phyloP scores from a whole-genome alignment of 2,797 vertebrate species.

The Odontamblyopus rebecca region DNA sequence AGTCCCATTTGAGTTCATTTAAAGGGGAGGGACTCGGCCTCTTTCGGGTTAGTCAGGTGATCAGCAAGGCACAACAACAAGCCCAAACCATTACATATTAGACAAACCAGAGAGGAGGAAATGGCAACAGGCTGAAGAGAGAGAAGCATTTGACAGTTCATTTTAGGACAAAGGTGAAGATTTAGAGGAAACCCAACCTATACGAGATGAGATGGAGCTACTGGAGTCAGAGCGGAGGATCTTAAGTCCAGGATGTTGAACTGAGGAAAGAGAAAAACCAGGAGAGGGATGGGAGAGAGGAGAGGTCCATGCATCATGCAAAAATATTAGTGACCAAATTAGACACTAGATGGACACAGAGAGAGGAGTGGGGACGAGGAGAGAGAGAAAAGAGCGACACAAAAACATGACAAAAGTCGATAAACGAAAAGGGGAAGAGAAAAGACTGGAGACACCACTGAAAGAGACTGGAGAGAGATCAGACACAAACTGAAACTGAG shows the following conservation, averaged over 20 bases:
- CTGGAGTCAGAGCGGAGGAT: constrained; percentile 94
- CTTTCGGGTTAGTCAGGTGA: constrained; percentile 62
- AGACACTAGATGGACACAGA: constrained; percentile 16
- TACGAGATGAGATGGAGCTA: constrained; percentile 94
- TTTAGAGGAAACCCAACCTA: constrained; percentile 88
- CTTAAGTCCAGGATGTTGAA: constrained; percentile 95
- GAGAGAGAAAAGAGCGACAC: background rate
- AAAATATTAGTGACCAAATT: constrained; percentile 55
- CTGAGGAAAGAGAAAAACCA: constrained; percentile 81
- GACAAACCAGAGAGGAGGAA: background rate
- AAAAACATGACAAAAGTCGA: constrained; percentile 17
- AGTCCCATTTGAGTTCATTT: background rate
- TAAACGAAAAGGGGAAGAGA: constrained; percentile 12
- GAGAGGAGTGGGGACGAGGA: constrained; percentile 25
- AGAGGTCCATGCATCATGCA: constrained; percentile 83
- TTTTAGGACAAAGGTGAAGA: constrained; percentile 24
- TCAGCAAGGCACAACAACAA: constrained; percentile 72
- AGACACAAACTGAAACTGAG: background rate
- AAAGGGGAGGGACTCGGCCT: constrained; percentile 6
- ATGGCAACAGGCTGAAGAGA: constrained; percentile 13
- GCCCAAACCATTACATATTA: constrained; percentile 43
- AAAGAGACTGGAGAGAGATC: constrained; percentile 25
- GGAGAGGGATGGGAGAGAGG: constrained; percentile 75
- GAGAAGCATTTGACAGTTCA: constrained; percentile 21
- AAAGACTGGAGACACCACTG: constrained; percentile 31